Evolutionary conservation across 2,113 vertebrate genomes (phyloP), one percentile per base, ranked within the genome.

Genomic region (Cisticola juncidis): DNA sequence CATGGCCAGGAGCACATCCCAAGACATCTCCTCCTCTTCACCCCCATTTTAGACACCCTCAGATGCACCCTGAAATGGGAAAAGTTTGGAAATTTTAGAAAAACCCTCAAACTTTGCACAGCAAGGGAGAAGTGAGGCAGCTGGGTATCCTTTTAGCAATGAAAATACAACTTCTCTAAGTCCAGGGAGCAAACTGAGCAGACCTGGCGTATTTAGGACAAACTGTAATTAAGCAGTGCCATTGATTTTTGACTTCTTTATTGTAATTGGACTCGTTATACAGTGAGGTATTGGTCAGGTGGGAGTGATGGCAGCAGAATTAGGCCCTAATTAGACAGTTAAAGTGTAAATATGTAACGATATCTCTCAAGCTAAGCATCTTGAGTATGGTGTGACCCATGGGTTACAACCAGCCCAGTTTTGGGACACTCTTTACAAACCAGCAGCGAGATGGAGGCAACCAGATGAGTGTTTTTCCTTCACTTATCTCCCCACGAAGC

Each of bases 241-340:
- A 81, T 86, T 86, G 93, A 71, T 92, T 93, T 94, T 96, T 96
- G 47, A 92, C 88, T 90, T 83, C 64, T 94, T 88, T 83, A 69
- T 91, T 93, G 84, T 88, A 96, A 93, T 91, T 94, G 81, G 81
- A 89, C 85, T 93, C 2, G 1, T 96, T 95, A 76, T 42, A 64
- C 71, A 60, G 85, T 53, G 83, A 95, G 77, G 76, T 83, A 88
- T 93, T 93, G 69, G 85, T 93, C 95, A 96, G 91, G 56, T 81
- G 95, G 92, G 93, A 96, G 85, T 57, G 88, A 88, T 79, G 79
- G 92, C 62, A 82, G 77, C 54, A 88, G 87, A 97, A 96, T 74
- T 86, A 94, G 94, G 64, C 84, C 89, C 86, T 93, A 92, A 93
- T 90, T 95, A 95, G 91, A 77, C 54, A 89, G 73, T 51, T 90